These are phyloP conservation scores for Odontomyia ornata DNA, from an alignment of 2,888 invertebrate genomes.

Conservation along the genomic window DNA sequence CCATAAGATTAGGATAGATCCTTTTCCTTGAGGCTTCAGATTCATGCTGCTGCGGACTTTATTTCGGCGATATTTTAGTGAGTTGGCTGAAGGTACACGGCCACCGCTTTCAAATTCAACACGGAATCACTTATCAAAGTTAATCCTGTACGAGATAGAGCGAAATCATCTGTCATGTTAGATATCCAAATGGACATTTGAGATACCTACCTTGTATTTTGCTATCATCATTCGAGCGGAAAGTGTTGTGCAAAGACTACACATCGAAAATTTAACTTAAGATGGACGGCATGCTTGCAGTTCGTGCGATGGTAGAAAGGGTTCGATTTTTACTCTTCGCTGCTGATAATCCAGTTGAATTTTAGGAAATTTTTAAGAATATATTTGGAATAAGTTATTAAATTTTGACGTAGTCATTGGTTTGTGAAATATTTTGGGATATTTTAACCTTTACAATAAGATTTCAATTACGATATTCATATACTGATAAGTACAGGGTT, in stretches of 20 bases:
- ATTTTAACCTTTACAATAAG: too few relatives aligned
- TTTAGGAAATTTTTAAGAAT: background rate
- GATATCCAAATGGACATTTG: constrained; percentile 38
- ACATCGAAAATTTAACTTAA: background rate
- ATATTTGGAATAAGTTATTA: background rate
- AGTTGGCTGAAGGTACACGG: background rate
- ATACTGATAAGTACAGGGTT: too few relatives aligned
- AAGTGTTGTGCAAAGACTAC: background rate
- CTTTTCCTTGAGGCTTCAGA: constrained; percentile 5
- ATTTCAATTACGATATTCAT: too few relatives aligned
- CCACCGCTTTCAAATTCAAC: background rate
- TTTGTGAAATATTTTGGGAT: background rate
- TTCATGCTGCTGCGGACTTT: background rate
- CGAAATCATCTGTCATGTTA: constrained; percentile 42
- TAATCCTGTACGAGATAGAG: constrained; percentile 41
- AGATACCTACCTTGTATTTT: constrained; percentile 30
- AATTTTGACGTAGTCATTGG: background rate
- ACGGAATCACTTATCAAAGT: constrained; percentile 40
- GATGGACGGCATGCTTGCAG: background rate
- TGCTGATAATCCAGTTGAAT: background rate
- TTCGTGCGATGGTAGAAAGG: background rate
- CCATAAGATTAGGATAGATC: constrained; percentile 34
- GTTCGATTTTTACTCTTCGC: too few relatives aligned
- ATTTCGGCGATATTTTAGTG: background rate
- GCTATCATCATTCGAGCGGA: too few relatives aligned